phyloP scores from a whole-genome alignment of 2,888 invertebrate genomes.

The Caenorhabditis sp. region DNA sequence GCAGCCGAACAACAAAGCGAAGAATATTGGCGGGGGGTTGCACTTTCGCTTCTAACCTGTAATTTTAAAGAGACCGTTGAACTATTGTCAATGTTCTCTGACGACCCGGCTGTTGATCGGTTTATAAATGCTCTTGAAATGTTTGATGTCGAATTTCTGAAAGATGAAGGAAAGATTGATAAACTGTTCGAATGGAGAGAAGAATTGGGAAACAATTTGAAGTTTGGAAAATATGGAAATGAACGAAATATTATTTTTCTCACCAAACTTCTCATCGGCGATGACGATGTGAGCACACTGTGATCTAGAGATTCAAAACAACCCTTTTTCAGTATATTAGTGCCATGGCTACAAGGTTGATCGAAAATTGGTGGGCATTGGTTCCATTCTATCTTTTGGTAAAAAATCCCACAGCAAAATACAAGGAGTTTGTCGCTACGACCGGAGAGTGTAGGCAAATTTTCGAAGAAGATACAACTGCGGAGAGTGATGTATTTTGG shows the following conservation, averaged over 20 bases:
- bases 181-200: slow-evolving; percentile 39
- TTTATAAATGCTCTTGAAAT: slow-evolving; percentile 32
- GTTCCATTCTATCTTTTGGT: slow-evolving; percentile 44
- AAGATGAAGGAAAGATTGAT: slow-evolving; percentile 33
- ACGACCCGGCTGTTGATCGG: slow-evolving; percentile 15
- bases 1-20: background rate
- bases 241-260: slow-evolving; percentile 39
- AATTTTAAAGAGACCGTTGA: slow-evolving; percentile 35
- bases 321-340: slow-evolving; percentile 12
- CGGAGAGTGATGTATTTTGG: slow-evolving; percentile 29
- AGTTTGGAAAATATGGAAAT: slow-evolving; percentile 17
- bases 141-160: slow-evolving; percentile 26
- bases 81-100: slow-evolving; percentile 16
- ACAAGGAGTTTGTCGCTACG: slow-evolving; percentile 24
- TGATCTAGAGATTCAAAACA: background rate
- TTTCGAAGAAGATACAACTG: slow-evolving; percentile 12
- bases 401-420: slow-evolving; percentile 32
- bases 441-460: slow-evolving; percentile 23
- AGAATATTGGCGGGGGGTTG: slow-evolving; percentile 31
- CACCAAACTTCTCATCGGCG: slow-evolving; percentile 32
- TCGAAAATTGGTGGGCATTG: slow-evolving; percentile 47
- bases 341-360: slow-evolving; percentile 19
- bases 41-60: slow-evolving; percentile 24
- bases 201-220: slow-evolving; percentile 18
- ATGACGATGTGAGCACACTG: slow-evolving; percentile 11